Evolutionary conservation across 2,113 vertebrate genomes (phyloP).

Genomic region (Lamprologus ornatipinnis): DNA sequence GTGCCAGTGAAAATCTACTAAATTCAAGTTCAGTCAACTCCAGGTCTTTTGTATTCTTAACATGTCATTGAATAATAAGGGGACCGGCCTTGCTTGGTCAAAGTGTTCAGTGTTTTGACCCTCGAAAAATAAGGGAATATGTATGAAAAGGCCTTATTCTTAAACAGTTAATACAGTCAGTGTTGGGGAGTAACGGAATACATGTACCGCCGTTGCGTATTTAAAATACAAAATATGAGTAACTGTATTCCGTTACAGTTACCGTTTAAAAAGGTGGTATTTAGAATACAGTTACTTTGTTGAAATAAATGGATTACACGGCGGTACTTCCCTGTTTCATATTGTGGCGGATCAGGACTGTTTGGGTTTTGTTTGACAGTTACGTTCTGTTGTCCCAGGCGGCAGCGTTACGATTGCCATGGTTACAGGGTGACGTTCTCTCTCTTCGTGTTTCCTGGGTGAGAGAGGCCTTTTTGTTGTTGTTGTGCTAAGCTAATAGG

Average conservation of each 20-base stretch:
- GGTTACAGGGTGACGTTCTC: fast-evolving
- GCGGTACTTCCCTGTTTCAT: no score
- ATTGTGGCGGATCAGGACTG: fast-evolving
- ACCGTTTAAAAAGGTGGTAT: no score
- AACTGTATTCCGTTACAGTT: no score
- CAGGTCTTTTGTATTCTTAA: background rate
- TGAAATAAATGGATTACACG: no score
- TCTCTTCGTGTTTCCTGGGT: fast-evolving
- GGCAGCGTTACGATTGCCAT: fast-evolving
- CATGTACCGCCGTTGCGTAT: no score
- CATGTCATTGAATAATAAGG: background rate
- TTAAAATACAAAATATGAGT: no score
- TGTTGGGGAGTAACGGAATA: background rate
- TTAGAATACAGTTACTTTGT: no score
- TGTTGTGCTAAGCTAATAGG: no score
- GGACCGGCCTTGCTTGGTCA: background rate
- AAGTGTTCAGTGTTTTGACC: background rate
- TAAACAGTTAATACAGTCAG: background rate
- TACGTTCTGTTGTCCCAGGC: fast-evolving
- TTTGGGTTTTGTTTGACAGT: no score
- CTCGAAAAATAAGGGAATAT: background rate
- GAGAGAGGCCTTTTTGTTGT: fast-evolving
- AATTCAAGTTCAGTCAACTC: background rate
- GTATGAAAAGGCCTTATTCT: background rate
- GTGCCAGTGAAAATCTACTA: background rate